Conservation (phyloP, 1,140 invertebrate genomes). For the Gonatopus flavifemur region DNA sequence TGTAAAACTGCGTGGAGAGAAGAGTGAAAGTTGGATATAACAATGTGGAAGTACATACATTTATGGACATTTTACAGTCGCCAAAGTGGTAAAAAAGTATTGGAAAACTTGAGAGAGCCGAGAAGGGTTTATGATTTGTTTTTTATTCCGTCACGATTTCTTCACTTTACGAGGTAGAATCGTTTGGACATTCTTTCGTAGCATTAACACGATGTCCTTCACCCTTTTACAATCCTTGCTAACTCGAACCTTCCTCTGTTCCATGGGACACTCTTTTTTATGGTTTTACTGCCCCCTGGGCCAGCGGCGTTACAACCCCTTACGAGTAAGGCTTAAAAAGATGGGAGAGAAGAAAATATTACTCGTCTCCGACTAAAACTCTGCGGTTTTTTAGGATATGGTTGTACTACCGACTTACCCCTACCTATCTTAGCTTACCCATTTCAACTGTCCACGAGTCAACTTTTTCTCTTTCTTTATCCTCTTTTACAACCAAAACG, state of each 20-base stretch:
- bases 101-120: conserved; percentile 24
- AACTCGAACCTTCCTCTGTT: conserved; percentile 38
- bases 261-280: conserved; percentile 36
- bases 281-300: conserved; percentile 31
- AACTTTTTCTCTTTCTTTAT: conserved; percentile 19
- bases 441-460: conserved; percentile 29
- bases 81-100: conserved; percentile 21
- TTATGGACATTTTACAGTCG: conserved; percentile 34
- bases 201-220: conserved; percentile 6
- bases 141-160: not conserved
- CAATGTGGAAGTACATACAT: conserved; percentile 21
- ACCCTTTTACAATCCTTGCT: conserved; percentile 47
- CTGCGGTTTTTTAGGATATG: conserved; percentile 40
- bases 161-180: conserved; percentile 27
- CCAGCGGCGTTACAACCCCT: conserved; percentile 28
- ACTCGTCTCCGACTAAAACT: conserved; percentile 31
- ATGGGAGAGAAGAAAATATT: conserved; percentile 38
- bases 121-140: conserved; percentile 47
- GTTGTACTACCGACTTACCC: conserved; percentile 16
- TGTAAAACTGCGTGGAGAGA: not conserved
- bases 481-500: not conserved
- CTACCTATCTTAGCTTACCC: conserved; percentile 6
- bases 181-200: conserved; percentile 29
- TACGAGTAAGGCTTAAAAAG: conserved; percentile 3
- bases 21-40: conserved; percentile 37